Base-by-base conservation (phyloP, 1,140 invertebrate species). In the Trichogramma pretiosum region DNA sequence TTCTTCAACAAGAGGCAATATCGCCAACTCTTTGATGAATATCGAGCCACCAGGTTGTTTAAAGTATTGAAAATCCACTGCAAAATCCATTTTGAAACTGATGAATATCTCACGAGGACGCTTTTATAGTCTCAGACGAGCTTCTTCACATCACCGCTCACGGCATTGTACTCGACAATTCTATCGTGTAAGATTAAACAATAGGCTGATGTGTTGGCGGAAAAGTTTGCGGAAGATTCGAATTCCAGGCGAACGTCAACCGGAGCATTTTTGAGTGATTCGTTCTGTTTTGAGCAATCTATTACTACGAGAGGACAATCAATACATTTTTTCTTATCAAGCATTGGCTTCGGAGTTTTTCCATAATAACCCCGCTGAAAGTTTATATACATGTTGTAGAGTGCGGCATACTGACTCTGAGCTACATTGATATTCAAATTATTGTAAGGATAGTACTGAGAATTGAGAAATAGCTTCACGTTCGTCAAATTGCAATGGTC, bases 111-210 rank as follows among this genome's bases (percentile, higher is more conserved):
- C n/a, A n/a, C n/a, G n/a, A n/a, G n/a, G n/a, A n/a, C n/a, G n/a
- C n/a, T n/a, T n/a, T n/a, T n/a, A n/a, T n/a, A n/a, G n/a, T n/a
- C n/a, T n/a, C n/a, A n/a, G n/a, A n/a, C n/a, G n/a, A n/a, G n/a
- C n/a, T 37, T 48, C 21, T 43, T 48, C 9, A 52, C 45, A 21
- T 22, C 33, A 13, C 48, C 44, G 17, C 35, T 52, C n/a, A 56
- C 24, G 5, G 50, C 35, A 11, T 49, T 50, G 28, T 56, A 53
- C 26, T 42, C 10, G n/a, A 53, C 21, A 37, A 53, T 33, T 3
- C 23, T 33, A 28, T 57, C 46, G n/a, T 55, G 49, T 34, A 57
- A 18, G 22, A 57, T 55, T 16, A 57, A 23, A 46, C 49, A 52
- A 33, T 47, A 55, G 1, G 50, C 53, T 9, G 46, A 18, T 3